Evolutionary conservation across 2,888 invertebrate genomes (phyloP), one percentile per base, ranked within the genome.

Genomic region (Drosophila suboccidentalis): DNA sequence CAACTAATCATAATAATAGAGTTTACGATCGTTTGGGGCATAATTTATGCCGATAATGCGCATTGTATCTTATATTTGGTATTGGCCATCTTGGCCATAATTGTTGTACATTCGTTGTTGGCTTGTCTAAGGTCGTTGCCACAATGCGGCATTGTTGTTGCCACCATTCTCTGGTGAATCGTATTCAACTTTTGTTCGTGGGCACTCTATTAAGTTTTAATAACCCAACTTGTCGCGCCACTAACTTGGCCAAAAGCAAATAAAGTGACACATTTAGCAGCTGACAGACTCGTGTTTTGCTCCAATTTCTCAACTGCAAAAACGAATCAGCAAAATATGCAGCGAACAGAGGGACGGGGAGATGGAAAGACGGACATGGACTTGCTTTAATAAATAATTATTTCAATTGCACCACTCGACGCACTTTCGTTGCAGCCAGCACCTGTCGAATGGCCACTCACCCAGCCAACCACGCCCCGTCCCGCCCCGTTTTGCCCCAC

Each of bases 331-430:
- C 47, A 36, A 67, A 34, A 53, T 71, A 69, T 72, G 70, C 80
- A 59, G 29, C 29, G 8, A 8, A 2, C 2, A 29, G 29, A 29
- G 22, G 2, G 60, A 19, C 51, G 10, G 46, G 15, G 4, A 19
- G 32, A 11, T 44, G 13, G 6, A 10, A 9, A 13, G n/a, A 36
- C 61, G 9, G 49, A 49, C 34, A 4, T 32, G 44, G 44, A 43
- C 59, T 51, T 49, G 69, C 71, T 73, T 68, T 69, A 84, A 87
- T 87, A 84, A 87, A 87, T 70, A 77, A 62, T 72, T 71, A 86
- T 84, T 75, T 85, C 58, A 64, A 69, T 75, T 78, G 75, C 75
- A 47, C 44, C 75, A 82, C 63, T 73, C 54, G 63, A 83, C 78
- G 90, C 90, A 86, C 80, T 86, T 88, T 75, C 73, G 46, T 74